Evolutionary conservation across 2,797 vertebrate species (phyloP), one percentile per base, ranked within the genome.

Genomic region (Danio choprae): DNA sequence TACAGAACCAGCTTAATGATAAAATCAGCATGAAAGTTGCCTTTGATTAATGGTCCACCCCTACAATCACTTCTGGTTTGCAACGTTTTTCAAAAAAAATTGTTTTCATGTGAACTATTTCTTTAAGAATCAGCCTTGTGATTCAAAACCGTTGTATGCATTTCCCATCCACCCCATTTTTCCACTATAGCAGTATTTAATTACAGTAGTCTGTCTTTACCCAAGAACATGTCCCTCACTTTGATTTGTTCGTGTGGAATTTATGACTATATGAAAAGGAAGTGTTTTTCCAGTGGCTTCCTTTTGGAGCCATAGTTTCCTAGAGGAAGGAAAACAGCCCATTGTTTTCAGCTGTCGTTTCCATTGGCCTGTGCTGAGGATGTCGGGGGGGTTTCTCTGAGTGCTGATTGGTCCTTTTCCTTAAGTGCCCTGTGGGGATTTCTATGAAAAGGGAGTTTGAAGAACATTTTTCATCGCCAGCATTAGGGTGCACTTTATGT

Each of bases 291-390:
- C 67, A 72, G 79, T 80, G 85, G 84, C 86, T 89, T 91, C 81
- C 84, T 80, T 65, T 79, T 77, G 69, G 74, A 76, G 63, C 84
- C 74, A 71, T 75, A 83, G 76, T 76, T 87, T 89, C 90, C 87
- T 89, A 88, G 86, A 85, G 91, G 63, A 88, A 88, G 87, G 81
- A 91, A 91, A 90, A 86, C 65, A 41, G 78, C 50, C 87, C 83
- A 93, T 94, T 95, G 93, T 94, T 92, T 89, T 83, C 69, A 77
- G 85, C 51, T 56, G 86, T 89, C 89, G 88, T 85, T 84, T 59
- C 74, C 29, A 18, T 81, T 92, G 91, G 90, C 85, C n/a, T 13
- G 22, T 69, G 65, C 87, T 85, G 87, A 89, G 89, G 86, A 91
- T 89, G 86, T 83, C n/a, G 81, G 86, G 82, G 81, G 84, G 20